Evolutionary conservation across 1,140 invertebrate genomes (phyloP).

Genomic region (Eumeta japonica): DNA sequence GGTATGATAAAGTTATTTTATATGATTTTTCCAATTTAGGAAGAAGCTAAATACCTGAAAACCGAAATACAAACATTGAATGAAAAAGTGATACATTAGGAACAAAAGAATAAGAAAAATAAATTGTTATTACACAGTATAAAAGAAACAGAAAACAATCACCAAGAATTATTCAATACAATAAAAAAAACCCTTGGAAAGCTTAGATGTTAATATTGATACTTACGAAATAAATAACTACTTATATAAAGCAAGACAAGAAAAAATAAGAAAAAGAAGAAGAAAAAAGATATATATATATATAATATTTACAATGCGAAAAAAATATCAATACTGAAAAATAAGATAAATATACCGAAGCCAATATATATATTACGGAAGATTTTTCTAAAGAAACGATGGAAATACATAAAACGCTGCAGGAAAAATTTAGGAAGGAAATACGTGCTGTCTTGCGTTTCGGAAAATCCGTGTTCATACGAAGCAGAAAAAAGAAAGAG

Average conservation of each 20-base stretch:
- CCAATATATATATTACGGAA: conserved; percentile 6
- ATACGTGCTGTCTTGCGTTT: too few species aligned
- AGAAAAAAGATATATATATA: conserved; percentile 9
- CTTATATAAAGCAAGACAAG: too few species aligned
- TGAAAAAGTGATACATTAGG: conserved; percentile 5
- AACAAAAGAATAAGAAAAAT: conserved; percentile 7
- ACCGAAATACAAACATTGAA: conserved; percentile 5
- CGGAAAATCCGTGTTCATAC: too few species aligned
- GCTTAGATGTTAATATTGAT: conserved; percentile 1
- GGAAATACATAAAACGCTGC: conserved; percentile 10
- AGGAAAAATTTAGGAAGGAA: too few species aligned
- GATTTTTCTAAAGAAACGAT: conserved; percentile 11
- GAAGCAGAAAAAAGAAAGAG: conserved; percentile 8
- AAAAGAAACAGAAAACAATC: conserved; percentile 7
- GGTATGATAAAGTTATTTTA: too few species aligned
- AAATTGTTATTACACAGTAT: conserved; percentile 11
- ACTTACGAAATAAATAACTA: conserved; percentile 10
- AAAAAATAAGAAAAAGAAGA: background rate
- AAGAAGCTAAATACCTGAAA: conserved; percentile 10
- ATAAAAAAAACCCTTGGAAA: conserved; percentile 1
- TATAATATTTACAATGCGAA: conserved; percentile 4
- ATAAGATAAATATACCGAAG: conserved; percentile 5
- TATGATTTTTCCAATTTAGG: too few species aligned
- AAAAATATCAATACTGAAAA: conserved; percentile 9
- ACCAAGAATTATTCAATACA: background rate